phyloP scores from a whole-genome alignment of 2,113 vertebrate genomes.

The Nibea coibor region DNA sequence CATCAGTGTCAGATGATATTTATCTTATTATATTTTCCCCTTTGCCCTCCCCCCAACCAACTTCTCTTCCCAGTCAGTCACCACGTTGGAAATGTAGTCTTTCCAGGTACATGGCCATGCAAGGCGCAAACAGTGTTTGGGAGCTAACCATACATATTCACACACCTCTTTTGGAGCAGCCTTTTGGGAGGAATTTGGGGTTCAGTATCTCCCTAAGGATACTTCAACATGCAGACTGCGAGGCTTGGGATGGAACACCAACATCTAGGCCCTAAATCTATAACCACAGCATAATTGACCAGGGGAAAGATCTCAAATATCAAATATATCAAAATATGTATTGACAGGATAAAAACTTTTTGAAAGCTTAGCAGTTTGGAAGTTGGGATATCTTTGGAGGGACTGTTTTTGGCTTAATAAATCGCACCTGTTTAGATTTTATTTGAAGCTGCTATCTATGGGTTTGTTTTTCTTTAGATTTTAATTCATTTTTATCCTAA shows the following conservation, averaged over 20 bases:
- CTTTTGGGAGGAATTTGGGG: too few relatives aligned
- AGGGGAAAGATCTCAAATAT: not conserved
- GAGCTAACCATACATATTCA: too few relatives aligned
- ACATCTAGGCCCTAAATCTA: not conserved
- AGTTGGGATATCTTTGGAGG: not conserved
- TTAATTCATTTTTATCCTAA: not conserved
- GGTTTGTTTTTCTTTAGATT: not conserved
- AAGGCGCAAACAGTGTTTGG: too few relatives aligned
- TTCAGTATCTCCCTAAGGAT: not conserved
- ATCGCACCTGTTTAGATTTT: not conserved
- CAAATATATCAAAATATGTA: not conserved
- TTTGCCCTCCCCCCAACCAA: not conserved
- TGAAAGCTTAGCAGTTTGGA: not conserved
- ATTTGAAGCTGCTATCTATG: not conserved
- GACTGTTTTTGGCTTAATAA: not conserved
- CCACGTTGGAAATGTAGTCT: too few relatives aligned
- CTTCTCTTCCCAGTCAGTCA: too few relatives aligned
- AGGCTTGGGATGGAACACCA: too few relatives aligned
- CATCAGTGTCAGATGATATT: not conserved
- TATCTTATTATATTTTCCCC: not conserved
- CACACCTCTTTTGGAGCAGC: too few relatives aligned
- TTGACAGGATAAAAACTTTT: not conserved
- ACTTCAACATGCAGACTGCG: not conserved
- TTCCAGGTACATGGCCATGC: too few relatives aligned
- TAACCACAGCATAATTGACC: not conserved